phyloP scores from a whole-genome alignment of 1,140 invertebrate species.

The Platorchestia sp. region DNA sequence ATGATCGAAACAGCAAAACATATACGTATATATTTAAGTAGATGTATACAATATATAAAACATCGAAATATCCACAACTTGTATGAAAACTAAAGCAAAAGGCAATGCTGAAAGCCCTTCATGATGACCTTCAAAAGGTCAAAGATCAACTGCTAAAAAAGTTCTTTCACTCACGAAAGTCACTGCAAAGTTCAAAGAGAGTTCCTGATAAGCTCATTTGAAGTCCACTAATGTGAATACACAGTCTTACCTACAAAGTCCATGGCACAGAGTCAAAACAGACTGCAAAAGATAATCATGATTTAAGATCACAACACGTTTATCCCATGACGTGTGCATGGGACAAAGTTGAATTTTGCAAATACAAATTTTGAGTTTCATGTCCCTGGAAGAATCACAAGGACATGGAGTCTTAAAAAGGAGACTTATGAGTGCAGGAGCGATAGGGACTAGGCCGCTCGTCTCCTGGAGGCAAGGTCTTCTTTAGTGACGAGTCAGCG shows the following conservation, averaged over 20 bases:
- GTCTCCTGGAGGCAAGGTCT: conserved; percentile 18
- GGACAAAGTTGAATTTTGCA: background rate
- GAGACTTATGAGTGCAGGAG: conserved; percentile 3
- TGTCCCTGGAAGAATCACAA: background rate
- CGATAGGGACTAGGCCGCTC: background rate
- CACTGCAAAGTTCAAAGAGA: background rate
- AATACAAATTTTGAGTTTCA: background rate
- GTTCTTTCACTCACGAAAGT: background rate
- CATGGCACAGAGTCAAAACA: conserved; percentile 45
- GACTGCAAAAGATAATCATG: conserved; percentile 30
- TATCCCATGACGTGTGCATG: background rate
- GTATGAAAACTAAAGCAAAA: background rate
- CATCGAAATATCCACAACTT: background rate
- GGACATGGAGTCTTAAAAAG: background rate
- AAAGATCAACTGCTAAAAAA: background rate
- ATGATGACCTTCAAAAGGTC: background rate
- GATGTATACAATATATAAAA: background rate
- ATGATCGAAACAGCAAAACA: background rate
- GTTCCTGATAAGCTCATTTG: background rate
- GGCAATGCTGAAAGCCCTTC: background rate
- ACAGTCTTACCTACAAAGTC: conserved; percentile 44
- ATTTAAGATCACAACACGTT: background rate
- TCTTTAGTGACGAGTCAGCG: background rate
- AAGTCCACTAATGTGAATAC: conserved; percentile 19
- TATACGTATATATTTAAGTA: too few species aligned